These are phyloP conservation scores for Myotis planiceps DNA, from an alignment of 2,797 vertebrate genomes.

Conservation along the genomic window DNA sequence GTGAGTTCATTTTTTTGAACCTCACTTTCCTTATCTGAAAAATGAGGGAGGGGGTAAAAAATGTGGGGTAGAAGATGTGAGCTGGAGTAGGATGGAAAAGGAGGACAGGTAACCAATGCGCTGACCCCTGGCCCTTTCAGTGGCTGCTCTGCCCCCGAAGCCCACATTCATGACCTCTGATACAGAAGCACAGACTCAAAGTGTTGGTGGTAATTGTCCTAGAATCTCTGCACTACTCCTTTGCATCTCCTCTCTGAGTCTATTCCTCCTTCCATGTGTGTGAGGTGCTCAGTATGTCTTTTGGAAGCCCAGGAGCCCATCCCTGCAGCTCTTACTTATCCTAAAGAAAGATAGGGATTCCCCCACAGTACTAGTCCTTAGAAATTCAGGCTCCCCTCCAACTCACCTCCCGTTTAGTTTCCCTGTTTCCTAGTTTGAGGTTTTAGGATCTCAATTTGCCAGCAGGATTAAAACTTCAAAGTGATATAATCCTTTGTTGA, in stretches of 20 bases:
- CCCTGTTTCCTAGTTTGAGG: background rate
- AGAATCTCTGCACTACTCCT: background rate
- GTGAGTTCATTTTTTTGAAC: background rate
- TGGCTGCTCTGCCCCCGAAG: background rate
- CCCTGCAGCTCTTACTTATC: rapidly evolving
- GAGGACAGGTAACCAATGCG: too few species aligned
- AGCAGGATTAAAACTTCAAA: slow-evolving; percentile 7
- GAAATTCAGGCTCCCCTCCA: background rate
- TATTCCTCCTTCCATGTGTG: background rate
- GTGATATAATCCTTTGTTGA: background rate
- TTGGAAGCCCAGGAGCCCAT: background rate
- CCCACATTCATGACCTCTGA: background rate
- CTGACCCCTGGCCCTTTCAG: rapidly evolving
- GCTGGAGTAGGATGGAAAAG: background rate
- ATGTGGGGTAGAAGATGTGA: background rate
- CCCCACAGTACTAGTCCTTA: rapidly evolving
- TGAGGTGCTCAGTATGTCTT: background rate
- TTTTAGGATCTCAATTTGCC: background rate
- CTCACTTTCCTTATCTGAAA: background rate
- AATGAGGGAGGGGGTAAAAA: background rate
- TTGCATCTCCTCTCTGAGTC: background rate
- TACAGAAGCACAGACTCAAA: too few species aligned
- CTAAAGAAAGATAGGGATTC: background rate
- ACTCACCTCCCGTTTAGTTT: background rate
- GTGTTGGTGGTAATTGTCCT: too few species aligned